These are phyloP conservation scores for Eupithecia pulchellata DNA, from an alignment of 2,888 invertebrate species.

Conservation along the genomic window DNA sequence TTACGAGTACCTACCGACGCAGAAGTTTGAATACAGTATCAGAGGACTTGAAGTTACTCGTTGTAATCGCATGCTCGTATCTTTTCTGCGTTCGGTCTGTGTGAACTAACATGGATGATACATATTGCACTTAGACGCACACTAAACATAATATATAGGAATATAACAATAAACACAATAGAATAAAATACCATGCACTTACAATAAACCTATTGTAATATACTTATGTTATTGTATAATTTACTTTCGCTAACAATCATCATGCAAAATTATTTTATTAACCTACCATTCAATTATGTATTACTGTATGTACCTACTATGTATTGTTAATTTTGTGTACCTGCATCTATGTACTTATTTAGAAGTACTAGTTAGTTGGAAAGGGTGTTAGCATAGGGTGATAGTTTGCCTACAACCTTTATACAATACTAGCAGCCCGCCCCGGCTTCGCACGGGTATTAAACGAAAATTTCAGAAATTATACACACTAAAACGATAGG, in stretches of 20 bases:
- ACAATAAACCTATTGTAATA: constrained; percentile 22
- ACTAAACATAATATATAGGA: constrained; percentile 32
- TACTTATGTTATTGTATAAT: constrained; percentile 12
- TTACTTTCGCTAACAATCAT: constrained; percentile 27
- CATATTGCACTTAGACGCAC: constrained; percentile 42
- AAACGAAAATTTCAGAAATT: too few relatives aligned
- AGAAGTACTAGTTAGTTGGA: not conserved
- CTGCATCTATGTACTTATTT: constrained; percentile 1
- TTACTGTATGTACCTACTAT: not conserved
- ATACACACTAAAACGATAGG: too few relatives aligned
- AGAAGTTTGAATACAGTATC: not conserved
- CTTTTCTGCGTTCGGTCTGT: not conserved
- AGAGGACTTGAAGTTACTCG: not conserved
- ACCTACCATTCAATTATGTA: constrained; percentile 3
- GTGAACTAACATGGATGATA: constrained; percentile 33
- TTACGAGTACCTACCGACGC: not conserved
- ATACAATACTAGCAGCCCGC: too few relatives aligned
- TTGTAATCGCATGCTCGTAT: not conserved
- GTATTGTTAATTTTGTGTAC: not conserved
- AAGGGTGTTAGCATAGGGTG: not conserved
- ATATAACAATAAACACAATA: constrained; percentile 33
- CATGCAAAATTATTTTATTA: constrained; percentile 14
- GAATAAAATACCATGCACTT: constrained; percentile 78
- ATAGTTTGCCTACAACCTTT: not conserved
- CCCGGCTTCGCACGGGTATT: too few relatives aligned